Conservation (phyloP, 1,140 invertebrate species). For the Aricia agestis region DNA sequence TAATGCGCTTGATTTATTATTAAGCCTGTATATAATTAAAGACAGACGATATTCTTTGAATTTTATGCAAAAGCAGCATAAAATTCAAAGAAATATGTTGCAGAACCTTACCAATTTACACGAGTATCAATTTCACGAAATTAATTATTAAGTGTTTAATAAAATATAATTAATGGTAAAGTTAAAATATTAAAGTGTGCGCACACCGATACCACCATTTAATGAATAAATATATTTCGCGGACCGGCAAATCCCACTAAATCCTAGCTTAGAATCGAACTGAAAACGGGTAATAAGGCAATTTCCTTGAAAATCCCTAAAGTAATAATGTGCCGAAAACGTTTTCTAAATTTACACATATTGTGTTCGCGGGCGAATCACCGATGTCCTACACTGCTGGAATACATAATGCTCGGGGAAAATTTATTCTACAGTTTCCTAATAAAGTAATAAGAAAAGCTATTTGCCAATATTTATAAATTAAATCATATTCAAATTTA, state of each 20-base stretch:
- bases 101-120: too few relatives aligned
- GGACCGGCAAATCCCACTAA: constrained; percentile 49
- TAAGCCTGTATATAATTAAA: too few relatives aligned
- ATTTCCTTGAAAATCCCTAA: constrained; percentile 72
- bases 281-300: constrained; percentile 70
- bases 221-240: constrained; percentile 27
- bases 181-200: not conserved
- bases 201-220: not conserved
- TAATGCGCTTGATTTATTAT: too few relatives aligned
- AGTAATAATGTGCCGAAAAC: constrained; percentile 72
- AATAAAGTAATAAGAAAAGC: not conserved
- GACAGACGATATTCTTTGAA: too few relatives aligned
- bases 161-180: too few relatives aligned
- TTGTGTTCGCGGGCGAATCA: constrained; percentile 60
- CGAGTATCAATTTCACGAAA: too few relatives aligned
- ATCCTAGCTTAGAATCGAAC: constrained; percentile 59
- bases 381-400: constrained; percentile 53
- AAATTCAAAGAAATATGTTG: too few relatives aligned
- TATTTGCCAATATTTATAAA: not conserved
- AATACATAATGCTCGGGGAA: constrained; percentile 48
- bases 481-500: too few relatives aligned
- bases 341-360: constrained; percentile 72
- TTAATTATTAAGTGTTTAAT: too few relatives aligned
- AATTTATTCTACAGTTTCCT: constrained; percentile 2
- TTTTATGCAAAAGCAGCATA: too few relatives aligned